A percentile compares a stretch with the other conserved stretches of the same genome.
Evolutionary conservation across 2,888 invertebrate genomes (phyloP).

Genomic region (Ennomos quercinarius): DNA sequence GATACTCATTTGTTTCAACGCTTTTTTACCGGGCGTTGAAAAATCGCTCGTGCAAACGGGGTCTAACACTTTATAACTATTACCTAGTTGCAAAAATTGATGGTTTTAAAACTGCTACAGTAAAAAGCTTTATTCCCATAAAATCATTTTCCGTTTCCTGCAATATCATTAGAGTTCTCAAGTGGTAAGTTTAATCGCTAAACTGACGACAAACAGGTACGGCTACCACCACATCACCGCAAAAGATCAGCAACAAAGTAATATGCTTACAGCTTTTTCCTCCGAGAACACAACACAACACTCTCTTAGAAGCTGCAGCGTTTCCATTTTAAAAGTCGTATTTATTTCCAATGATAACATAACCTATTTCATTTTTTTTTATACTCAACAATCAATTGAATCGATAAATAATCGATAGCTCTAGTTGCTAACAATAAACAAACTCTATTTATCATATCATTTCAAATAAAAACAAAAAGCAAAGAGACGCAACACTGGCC

Average conservation of each 20-base stretch:
- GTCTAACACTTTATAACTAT: too few relatives aligned
- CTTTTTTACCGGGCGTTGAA: too few relatives aligned
- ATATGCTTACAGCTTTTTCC: conserved; percentile 4
- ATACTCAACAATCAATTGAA: too few relatives aligned
- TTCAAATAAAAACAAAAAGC: conserved; percentile 43
- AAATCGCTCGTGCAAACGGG: too few relatives aligned
- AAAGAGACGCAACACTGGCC: conserved; percentile 67
- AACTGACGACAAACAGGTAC: conserved; percentile 18
- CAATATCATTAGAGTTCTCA: background rate
- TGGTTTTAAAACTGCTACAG: too few relatives aligned
- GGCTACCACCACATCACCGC: conserved; percentile 6
- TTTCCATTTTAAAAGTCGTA: conserved; percentile 4
- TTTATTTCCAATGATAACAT: too few relatives aligned
- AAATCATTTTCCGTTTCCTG: background rate
- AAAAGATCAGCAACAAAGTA: conserved; percentile 20
- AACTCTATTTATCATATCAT: too few relatives aligned
- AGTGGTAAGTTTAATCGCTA: conserved; percentile 13
- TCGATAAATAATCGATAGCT: too few relatives aligned
- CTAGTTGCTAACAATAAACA: too few relatives aligned
- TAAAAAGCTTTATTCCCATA: too few relatives aligned
- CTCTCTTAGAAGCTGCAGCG: background rate
- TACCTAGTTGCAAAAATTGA: too few relatives aligned
- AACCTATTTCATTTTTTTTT: background rate
- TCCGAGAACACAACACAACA: background rate
- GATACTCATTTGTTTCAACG: too few relatives aligned